Percentiles rank a stretch among this genome's conserved stretches.
phyloP scores from a whole-genome alignment of 92 coral and sea anemone genomes.

The Chrysogorgia sp. region DNA sequence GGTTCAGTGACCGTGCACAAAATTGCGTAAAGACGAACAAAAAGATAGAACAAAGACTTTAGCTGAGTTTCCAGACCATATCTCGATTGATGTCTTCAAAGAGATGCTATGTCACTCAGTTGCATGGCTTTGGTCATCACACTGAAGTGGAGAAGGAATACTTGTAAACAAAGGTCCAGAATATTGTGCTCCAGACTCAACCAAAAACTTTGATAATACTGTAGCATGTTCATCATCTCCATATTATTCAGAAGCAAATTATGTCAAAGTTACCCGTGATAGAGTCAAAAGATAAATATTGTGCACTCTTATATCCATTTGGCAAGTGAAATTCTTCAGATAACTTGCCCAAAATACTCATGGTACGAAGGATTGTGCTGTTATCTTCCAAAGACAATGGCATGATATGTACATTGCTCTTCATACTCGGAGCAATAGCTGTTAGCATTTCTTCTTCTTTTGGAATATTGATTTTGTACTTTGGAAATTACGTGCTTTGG shows the following conservation, averaged over 20 bases:
- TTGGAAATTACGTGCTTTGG: not conserved
- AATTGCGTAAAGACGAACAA: too few species aligned
- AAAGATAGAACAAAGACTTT: too few species aligned
- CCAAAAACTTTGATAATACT: slow-evolving; percentile 10
- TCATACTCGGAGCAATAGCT: slow-evolving; percentile 4
- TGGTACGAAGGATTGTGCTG: slow-evolving; percentile 52
- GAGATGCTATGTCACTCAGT: not conserved
- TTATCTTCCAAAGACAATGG: slow-evolving; percentile 54
- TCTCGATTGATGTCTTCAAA: too few species aligned
- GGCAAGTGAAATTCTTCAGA: slow-evolving; percentile 32
- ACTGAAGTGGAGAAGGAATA: slow-evolving; percentile 24
- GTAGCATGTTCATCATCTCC: slow-evolving; percentile 25
- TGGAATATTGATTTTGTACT: slow-evolving; percentile 41
- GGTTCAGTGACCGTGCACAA: too few species aligned
- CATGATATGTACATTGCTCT: slow-evolving; percentile 48
- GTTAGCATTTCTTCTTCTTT: not conserved
- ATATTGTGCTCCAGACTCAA: slow-evolving; percentile 39
- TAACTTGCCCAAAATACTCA: slow-evolving; percentile 48
- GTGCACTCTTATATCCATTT: slow-evolving; percentile 40
- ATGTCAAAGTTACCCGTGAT: slow-evolving; percentile 33
- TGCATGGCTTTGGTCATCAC: slow-evolving; percentile 25
- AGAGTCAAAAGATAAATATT: slow-evolving; percentile 49
- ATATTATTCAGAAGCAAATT: slow-evolving; percentile 29
- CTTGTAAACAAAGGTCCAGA: slow-evolving; percentile 18
- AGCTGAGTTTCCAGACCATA: too few species aligned